Evolutionary conservation across 2,113 vertebrate genomes (phyloP).

Genomic region (Taxidea taxus): DNA sequence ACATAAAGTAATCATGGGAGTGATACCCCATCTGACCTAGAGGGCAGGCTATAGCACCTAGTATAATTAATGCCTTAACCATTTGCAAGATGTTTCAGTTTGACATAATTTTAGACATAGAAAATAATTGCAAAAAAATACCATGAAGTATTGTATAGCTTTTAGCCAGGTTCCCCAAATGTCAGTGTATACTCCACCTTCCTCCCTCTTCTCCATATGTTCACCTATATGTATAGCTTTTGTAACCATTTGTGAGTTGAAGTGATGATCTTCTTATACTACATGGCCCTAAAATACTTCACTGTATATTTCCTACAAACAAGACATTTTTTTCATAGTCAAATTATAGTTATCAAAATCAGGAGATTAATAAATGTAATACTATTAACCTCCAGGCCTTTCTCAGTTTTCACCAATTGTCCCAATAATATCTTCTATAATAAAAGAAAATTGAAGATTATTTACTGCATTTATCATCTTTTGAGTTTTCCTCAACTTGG

Average conservation of each 20-base stretch:
- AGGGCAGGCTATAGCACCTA: not conserved
- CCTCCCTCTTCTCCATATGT: not conserved
- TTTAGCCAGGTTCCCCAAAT: not conserved
- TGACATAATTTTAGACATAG: not conserved
- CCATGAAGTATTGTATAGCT: not conserved
- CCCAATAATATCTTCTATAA: not conserved
- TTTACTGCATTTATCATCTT: not conserved
- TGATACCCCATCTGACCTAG: not conserved
- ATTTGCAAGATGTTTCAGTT: not conserved
- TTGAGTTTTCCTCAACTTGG: not conserved
- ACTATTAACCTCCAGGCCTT: not conserved
- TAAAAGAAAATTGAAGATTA: not conserved
- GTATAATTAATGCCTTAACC: not conserved
- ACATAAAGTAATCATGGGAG: not conserved
- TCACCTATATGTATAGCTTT: not conserved
- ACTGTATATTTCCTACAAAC: not conserved
- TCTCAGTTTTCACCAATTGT: not conserved
- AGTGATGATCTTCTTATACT: not conserved
- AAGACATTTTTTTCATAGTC: not conserved
- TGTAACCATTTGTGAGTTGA: not conserved
- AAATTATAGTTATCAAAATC: constrained; percentile 14
- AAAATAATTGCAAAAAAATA: not conserved
- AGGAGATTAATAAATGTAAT: not conserved
- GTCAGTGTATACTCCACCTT: not conserved
- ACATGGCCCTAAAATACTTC: constrained; percentile 4